Base-by-base conservation (phyloP, 2,888 invertebrate species). In the Hydropsyche betteni region DNA sequence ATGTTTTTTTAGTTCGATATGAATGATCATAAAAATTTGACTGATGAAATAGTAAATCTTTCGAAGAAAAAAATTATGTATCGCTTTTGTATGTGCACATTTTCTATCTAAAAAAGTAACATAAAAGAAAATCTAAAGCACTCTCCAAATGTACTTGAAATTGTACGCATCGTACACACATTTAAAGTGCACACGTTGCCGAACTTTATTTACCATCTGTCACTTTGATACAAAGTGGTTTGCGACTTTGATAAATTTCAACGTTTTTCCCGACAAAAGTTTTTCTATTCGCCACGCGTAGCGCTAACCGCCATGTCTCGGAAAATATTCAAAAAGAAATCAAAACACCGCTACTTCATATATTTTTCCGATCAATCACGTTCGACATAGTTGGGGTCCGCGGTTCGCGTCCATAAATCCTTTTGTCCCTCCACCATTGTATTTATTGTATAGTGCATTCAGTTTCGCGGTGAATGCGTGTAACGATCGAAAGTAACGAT, bases 241-340 rank as follows among this genome's bases (percentile, higher is more conserved):
- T 70, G 77, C 34, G 58, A 73, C 77, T 70, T 5, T 8, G 70
- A 51, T 77, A 70, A 64, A 24, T 44, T 68, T 64, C 0, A 10
- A 14, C 24, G 36, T 33, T 34, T 34, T 44, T 10, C 44, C 44
- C 24, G 24, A 44, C n/a, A 64, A 14, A 58, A 75, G 52, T 73
- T 73, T 38, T 69, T 76, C 77, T 77, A 77, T 70, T 74, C 73
- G 24, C 64, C 77, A 74, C 69, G 10, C 10, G 74, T 64, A 69
- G 75, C 77, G 77, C 75, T 77, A 74, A 38, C 55, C 34, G 4
- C 55, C 44, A 10, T 1, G n/a, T n/a, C 55, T 55, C 55, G 55
- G 12, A 12, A 55, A 55, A 55, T 10, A 55, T 14, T 55, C n/a
- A 4, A 55, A 55, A 55, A 5, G 16, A 55, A 55, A 51, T 24